Conservation (phyloP, 2,888 invertebrate species). For the Smittia sp. region DNA sequence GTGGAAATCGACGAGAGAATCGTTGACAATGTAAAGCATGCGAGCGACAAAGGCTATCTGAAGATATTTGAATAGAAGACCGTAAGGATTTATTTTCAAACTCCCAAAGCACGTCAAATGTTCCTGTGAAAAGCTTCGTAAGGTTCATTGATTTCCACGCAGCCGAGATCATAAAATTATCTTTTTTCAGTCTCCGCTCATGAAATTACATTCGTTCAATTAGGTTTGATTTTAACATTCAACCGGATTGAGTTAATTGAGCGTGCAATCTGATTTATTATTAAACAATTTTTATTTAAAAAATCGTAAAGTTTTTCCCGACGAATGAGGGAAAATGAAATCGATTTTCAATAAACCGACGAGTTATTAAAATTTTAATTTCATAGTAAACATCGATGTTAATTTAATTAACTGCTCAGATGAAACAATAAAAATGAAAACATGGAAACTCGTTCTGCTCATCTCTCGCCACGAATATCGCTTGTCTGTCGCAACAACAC, state of each 20-base stretch:
- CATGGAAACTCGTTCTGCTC: too few species aligned
- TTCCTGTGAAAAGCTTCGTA: too few species aligned
- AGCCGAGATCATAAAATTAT: too few species aligned
- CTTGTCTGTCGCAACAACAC: too few species aligned
- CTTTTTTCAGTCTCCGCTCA: neutral
- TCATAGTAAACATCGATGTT: too few species aligned
- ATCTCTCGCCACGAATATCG: too few species aligned
- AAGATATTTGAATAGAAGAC: constrained; percentile 43
- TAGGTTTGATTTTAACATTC: constrained; percentile 11
- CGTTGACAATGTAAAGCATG: constrained; percentile 48
- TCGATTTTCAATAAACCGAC: constrained; percentile 2
- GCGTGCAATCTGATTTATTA: constrained; percentile 35
- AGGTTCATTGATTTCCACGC: too few species aligned
- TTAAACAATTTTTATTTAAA: constrained; percentile 26
- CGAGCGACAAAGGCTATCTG: constrained; percentile 50
- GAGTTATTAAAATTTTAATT: too few species aligned
- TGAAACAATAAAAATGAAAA: too few species aligned
- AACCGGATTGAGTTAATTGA: constrained; percentile 32
- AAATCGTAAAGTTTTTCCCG: neutral
- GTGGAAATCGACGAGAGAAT: constrained; percentile 48
- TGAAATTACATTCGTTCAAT: constrained; percentile 31
- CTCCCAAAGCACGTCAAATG: neutral
- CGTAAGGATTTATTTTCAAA: constrained; percentile 1
- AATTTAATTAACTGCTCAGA: too few species aligned
- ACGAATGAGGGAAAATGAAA: neutral